These are phyloP conservation scores for Oreortyx pictus DNA, from an alignment of 2,797 vertebrate species.

Conservation along the genomic window DNA sequence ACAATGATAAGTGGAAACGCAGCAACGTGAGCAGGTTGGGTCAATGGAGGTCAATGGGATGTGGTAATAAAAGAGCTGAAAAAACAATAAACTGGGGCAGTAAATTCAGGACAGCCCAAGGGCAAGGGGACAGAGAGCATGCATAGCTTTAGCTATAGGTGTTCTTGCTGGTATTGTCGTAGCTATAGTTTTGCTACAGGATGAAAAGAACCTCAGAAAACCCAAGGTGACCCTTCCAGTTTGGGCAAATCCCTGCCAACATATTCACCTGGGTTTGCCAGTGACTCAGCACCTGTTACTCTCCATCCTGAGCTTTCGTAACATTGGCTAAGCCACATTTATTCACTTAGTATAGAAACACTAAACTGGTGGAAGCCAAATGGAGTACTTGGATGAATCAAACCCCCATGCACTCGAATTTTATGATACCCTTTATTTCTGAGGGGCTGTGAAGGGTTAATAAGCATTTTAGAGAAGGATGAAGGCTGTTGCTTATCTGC, in stretches of 20 bases:
- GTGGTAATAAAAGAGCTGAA: fast-evolving
- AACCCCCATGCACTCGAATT: not conserved
- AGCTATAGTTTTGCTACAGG: not conserved
- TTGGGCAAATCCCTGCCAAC: not conserved
- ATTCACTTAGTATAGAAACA: not conserved
- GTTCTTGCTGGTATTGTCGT: not conserved
- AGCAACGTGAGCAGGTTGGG: not conserved
- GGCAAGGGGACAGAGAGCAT: not conserved
- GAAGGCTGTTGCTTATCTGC: not conserved
- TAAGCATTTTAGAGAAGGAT: not conserved
- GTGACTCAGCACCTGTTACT: not conserved
- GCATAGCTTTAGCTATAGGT: not conserved
- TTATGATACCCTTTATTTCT: not conserved
- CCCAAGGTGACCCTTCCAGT: not conserved
- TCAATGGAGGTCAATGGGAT: not conserved
- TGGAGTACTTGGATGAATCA: not conserved
- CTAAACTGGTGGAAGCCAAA: not conserved
- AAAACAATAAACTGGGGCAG: not conserved
- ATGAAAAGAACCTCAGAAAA: not conserved
- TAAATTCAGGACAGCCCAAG: not conserved
- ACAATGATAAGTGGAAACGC: fast-evolving
- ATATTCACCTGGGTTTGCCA: not conserved
- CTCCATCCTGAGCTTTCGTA: not conserved
- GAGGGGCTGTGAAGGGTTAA: not conserved
- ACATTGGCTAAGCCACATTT: not conserved